Evolutionary conservation across 2,113 vertebrate species (phyloP).

Genomic region (Gobio gobio): DNA sequence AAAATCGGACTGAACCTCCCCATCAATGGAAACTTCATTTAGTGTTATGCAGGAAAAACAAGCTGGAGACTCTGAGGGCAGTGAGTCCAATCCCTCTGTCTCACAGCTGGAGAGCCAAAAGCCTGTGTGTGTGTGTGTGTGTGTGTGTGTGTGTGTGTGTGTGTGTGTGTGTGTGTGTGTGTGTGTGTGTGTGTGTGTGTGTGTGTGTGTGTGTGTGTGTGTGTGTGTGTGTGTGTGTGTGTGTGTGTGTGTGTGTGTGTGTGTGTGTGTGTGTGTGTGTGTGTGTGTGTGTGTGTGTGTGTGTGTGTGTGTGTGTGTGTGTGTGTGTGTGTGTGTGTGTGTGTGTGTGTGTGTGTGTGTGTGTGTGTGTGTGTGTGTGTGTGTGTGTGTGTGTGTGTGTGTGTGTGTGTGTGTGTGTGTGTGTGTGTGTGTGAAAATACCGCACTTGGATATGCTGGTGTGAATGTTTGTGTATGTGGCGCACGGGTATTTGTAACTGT

Average conservation of each 20-base stretch:
- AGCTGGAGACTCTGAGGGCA: conserved; percentile 40
- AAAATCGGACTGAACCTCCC: not conserved
- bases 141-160: not conserved
- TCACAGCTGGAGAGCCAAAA: conserved; percentile 1
- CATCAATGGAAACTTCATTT: conserved; percentile 50
- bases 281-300: not conserved
- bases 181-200: not conserved
- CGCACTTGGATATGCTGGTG: conserved; percentile 13
- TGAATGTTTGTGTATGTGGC: conserved; percentile 37
- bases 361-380: not conserved
- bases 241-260: not conserved
- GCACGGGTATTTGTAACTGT: conserved; percentile 35
- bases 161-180: not conserved
- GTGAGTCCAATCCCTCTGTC: conserved; percentile 45
- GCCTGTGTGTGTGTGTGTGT: not conserved
- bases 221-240: not conserved
- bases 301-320: not conserved
- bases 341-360: not conserved
- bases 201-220: not conserved
- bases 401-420: not conserved
- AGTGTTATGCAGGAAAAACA: conserved; percentile 48
- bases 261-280: not conserved
- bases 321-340: not conserved
- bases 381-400: not conserved
- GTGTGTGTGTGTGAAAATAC: not conserved